Evolutionary conservation across 2,113 vertebrate genomes (phyloP).

Genomic region (Stegostoma tigrinum): DNA sequence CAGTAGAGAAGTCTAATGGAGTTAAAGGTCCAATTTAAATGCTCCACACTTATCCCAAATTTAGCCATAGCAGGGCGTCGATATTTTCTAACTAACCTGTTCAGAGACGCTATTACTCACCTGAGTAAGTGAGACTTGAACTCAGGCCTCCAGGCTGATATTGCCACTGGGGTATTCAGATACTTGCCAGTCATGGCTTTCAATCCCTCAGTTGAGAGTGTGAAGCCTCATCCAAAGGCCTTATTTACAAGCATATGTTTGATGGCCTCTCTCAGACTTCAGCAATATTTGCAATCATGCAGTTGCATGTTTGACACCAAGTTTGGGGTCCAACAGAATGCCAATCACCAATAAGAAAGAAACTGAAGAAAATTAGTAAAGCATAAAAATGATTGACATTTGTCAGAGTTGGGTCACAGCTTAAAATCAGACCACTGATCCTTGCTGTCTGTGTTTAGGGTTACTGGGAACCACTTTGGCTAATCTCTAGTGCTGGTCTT

Average conservation of each 20-base stretch:
- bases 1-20: background rate
- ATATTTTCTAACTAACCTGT: no score
- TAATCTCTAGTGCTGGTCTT: background rate
- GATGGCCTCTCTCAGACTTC: background rate
- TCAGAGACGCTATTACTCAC: no score
- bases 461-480: background rate
- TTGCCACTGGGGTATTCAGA: no score
- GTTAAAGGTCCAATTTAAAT: background rate
- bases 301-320: background rate
- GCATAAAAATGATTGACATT: no score
- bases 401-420: background rate
- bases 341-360: background rate
- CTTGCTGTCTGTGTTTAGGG: background rate
- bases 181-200: background rate
- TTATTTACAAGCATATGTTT: background rate
- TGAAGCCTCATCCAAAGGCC: background rate
- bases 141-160: no score
- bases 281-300: no score
- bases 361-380: background rate
- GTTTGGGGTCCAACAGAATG: background rate
- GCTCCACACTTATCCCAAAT: no score
- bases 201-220: background rate
- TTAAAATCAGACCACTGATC: no score
- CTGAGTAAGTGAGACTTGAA: no score
- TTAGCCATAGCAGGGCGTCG: no score